phyloP scores from a whole-genome alignment of 2,113 vertebrate species.

The Dolichallabes microphthalmus region DNA sequence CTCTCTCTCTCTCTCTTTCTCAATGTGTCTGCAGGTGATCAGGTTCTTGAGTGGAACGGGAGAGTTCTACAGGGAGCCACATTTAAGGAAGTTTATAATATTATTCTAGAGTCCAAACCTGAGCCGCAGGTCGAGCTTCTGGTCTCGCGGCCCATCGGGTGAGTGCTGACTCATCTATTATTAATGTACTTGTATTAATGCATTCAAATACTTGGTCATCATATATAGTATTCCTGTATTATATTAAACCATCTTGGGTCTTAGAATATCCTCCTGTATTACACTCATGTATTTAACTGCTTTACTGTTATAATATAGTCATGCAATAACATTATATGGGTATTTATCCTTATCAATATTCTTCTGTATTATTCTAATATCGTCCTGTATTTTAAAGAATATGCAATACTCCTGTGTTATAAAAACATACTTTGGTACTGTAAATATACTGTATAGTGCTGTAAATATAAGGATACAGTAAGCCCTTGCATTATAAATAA shows the following conservation, averaged over 20 bases:
- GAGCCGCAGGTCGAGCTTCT: constrained; percentile 94
- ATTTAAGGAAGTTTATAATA: constrained; percentile 96
- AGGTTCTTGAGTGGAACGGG: constrained; percentile 96
- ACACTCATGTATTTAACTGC: neutral
- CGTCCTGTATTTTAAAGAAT: neutral
- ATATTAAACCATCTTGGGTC: neutral
- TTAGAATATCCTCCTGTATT: neutral
- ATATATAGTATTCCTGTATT: neutral
- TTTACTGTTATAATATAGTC: neutral
- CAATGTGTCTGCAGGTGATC: constrained; percentile 78
- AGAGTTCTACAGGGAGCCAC: constrained; percentile 90
- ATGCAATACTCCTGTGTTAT: neutral
- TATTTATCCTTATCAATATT: neutral
- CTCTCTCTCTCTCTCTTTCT: neutral
- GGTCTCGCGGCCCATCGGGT: constrained; percentile 90
- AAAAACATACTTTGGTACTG: neutral
- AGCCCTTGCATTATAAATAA: neutral
- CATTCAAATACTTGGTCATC: neutral
- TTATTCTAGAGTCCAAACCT: constrained; percentile 94
- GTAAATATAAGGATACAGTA: neutral
- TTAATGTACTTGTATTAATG: neutral
- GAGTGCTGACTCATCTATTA: constrained; percentile 52
- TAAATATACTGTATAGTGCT: neutral
- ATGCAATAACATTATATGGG: neutral
- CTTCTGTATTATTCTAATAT: neutral